Evolutionary conservation across 2,113 vertebrate species (phyloP).

Genomic region (Hippopotamus amphibius): DNA sequence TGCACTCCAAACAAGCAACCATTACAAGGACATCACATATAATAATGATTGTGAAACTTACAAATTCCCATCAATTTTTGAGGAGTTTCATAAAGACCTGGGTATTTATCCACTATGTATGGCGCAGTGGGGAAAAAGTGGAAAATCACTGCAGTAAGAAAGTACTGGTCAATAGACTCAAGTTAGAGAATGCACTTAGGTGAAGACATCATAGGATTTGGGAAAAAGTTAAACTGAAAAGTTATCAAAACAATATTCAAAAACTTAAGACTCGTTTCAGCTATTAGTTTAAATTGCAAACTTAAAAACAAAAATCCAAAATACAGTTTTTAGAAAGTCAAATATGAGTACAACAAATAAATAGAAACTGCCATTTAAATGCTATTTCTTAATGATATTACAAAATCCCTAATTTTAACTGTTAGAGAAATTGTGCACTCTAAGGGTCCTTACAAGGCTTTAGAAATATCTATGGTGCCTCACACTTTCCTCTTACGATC

Average conservation of each 20-base stretch:
- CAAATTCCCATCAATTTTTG: neutral
- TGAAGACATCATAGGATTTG: neutral
- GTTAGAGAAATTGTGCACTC: neutral
- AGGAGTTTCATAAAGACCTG: neutral
- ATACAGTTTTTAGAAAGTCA: neutral
- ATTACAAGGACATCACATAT: neutral
- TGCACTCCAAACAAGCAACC: neutral
- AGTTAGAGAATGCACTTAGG: neutral
- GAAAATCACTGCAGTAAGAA: neutral
- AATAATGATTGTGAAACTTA: neutral
- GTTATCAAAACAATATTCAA: slow-evolving; percentile 11
- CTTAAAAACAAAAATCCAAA: slow-evolving; percentile 3
- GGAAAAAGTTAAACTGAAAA: neutral
- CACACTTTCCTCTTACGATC: neutral
- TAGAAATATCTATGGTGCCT: neutral
- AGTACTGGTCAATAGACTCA: neutral
- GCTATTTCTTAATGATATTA: neutral
- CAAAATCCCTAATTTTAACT: neutral
- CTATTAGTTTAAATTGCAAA: slow-evolving; percentile 36
- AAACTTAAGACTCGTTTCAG: neutral
- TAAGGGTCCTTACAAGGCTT: neutral
- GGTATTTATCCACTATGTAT: neutral
- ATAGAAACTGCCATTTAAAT: neutral
- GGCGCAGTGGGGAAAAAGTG: neutral
- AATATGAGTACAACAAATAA: slow-evolving; percentile 11